phyloP scores from a whole-genome alignment of 2,797 vertebrate genomes.

The Gobionotothen gibberifrons region DNA sequence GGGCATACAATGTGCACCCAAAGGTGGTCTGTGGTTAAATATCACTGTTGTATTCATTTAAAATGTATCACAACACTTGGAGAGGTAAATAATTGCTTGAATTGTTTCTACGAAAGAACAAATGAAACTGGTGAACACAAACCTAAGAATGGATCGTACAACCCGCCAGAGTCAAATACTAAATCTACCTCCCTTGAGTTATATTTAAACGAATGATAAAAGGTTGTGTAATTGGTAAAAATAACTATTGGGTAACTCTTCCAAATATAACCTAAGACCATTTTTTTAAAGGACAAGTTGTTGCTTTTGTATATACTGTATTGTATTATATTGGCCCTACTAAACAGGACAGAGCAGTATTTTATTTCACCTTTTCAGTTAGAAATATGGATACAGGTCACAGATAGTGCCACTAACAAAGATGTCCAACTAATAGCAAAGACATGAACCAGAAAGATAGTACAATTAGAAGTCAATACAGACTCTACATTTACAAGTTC shows the following conservation, averaged over 20 bases:
- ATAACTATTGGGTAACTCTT: background rate
- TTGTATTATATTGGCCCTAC: background rate
- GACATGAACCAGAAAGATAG: background rate
- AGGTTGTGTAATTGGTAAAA: slow-evolving; percentile 9
- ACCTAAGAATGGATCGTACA: background rate
- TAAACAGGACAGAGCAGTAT: background rate
- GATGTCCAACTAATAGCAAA: background rate
- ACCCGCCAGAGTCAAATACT: slow-evolving; percentile 1
- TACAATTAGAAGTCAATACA: background rate
- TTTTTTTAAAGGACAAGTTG: background rate
- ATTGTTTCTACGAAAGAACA: background rate
- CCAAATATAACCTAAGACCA: background rate
- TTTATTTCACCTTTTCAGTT: background rate
- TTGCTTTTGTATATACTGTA: background rate
- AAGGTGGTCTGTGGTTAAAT: slow-evolving; percentile 6
- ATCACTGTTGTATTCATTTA: slow-evolving; percentile 1
- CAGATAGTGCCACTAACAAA: background rate
- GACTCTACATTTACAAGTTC: too few species aligned
- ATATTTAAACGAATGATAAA: slow-evolving; percentile 5
- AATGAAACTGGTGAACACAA: slow-evolving; percentile 4
- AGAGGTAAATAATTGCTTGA: slow-evolving; percentile 1
- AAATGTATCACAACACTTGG: slow-evolving; percentile 12
- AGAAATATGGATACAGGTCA: background rate
- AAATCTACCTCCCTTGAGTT: background rate
- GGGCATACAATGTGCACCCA: background rate